Percentiles rank a stretch among this genome's conserved stretches.
These are phyloP conservation scores for Drosophila helvetica DNA, from an alignment of 2,888 invertebrate species.

Conservation along the genomic window DNA sequence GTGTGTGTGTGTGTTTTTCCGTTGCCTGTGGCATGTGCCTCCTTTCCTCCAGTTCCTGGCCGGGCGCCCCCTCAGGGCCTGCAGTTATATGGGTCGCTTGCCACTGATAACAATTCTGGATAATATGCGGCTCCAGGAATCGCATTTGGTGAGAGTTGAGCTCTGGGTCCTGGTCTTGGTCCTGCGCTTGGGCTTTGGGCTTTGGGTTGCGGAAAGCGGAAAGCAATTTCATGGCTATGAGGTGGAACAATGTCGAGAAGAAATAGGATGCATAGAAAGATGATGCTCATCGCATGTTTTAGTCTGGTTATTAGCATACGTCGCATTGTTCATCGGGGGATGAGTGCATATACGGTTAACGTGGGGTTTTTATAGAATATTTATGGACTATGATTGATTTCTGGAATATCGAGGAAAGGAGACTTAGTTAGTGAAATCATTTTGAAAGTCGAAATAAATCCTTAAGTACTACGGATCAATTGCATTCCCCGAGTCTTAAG, in stretches of 20 bases:
- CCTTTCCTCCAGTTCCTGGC: conserved; percentile 30
- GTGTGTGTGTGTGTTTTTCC: conserved; percentile 12
- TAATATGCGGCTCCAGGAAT: conserved; percentile 43
- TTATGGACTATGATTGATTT: neutral
- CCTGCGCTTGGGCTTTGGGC: conserved; percentile 2
- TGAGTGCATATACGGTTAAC: neutral
- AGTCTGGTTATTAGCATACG: conserved; percentile 42
- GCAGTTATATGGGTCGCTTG: conserved; percentile 75
- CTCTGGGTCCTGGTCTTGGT: conserved; percentile 28
- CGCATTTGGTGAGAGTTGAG: conserved; percentile 20
- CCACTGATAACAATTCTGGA: conserved; percentile 63
- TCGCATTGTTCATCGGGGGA: conserved; percentile 12
- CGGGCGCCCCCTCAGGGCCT: conserved; percentile 27
- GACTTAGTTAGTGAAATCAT: too few relatives aligned
- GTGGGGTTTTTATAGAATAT: neutral
- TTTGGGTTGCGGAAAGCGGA: conserved; percentile 45
- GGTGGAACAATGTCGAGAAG: conserved; percentile 61
- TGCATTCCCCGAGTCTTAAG: too few relatives aligned
- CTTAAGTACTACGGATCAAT: too few relatives aligned
- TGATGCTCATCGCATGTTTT: conserved; percentile 33
- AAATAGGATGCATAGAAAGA: conserved; percentile 5
- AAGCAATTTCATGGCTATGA: conserved; percentile 79
- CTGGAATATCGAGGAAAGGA: too few relatives aligned
- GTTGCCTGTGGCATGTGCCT: conserved; percentile 7
- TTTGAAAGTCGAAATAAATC: neutral